Evolutionary conservation across 2,888 invertebrate species (phyloP), one percentile per base, ranked within the genome.

Genomic region (Boloria selene): DNA sequence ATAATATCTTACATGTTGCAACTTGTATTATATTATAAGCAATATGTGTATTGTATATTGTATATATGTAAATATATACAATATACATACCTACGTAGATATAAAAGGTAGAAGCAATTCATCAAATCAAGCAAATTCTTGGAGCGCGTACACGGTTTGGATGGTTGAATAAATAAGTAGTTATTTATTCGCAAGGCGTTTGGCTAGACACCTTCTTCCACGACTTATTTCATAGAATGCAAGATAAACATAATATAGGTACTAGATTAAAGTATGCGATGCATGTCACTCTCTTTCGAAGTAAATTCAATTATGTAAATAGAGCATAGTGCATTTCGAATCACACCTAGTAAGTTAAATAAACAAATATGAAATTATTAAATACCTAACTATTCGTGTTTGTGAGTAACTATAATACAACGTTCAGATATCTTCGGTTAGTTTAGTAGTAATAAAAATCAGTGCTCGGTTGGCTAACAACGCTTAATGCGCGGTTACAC

Each of bases 401-500:
- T 53, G 54, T 61, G 26, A 26, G 47, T 58, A 60, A 70, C 61
- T 63, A 64, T n/a, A 54, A 77, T 73, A 72, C 60, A 66, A 63
- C 16, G 47, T 74, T 74, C 74, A 80, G 83, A 84, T 83, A 85
- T 80, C 78, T 81, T 76, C 77, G 75, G 81, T 77, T 75, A 79
- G 74, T 85, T 88, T 85, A 85, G 82, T 84, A 79, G 86, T 82
- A 84, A 89, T 90, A 88, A 90, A 91, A 91, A 91, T 90, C 90
- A 88, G 85, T 79, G 85, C 80, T 80, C 80, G 77, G 84, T 87
- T 85, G 82, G 85, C 84, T 84, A 87, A 87, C 87, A 88, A 77
- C 85, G 82, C 82, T 90, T 90, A 90, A 89, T 85, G 82, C 84
- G 79, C 80, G 80, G 80, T 86, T 87, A 86, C 85, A 84, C 81